Conservation (phyloP, 2,888 invertebrate species). For the Rhabditophanes sp. region DNA sequence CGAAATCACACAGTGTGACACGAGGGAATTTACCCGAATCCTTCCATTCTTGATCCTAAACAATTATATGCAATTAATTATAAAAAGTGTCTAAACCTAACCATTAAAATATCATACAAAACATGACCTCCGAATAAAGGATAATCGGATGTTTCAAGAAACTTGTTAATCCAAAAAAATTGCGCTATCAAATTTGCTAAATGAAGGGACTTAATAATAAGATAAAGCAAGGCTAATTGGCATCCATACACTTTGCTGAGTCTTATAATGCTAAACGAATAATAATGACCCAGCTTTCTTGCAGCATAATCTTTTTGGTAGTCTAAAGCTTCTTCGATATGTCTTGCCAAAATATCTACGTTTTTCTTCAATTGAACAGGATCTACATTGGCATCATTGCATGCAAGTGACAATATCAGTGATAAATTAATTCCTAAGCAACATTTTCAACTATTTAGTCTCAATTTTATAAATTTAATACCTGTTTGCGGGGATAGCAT, state of each 20-base stretch:
- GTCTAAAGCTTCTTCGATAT: constrained; percentile 48
- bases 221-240: constrained; percentile 14
- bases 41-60: constrained; percentile 40
- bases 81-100: too few species aligned
- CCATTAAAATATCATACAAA: constrained; percentile 46
- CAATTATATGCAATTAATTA: constrained; percentile 1
- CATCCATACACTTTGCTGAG: constrained; percentile 47
- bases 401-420: constrained; percentile 42
- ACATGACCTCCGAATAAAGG: constrained; percentile 47
- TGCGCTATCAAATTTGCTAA: constrained; percentile 47
- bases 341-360: constrained; percentile 46
- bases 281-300: constrained; percentile 13
- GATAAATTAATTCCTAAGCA: constrained; percentile 46
- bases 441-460: not conserved
- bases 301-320: constrained; percentile 42
- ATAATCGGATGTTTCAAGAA: constrained; percentile 46
- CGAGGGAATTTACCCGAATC: constrained; percentile 45
- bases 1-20: constrained; percentile 46
- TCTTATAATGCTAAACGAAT: constrained; percentile 19
- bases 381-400: constrained; percentile 45
- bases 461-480: constrained; percentile 8
- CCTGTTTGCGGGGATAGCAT: constrained; percentile 41
- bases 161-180: constrained; percentile 48
- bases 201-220: constrained; percentile 44
- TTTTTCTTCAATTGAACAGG: constrained; percentile 47